These are phyloP conservation scores for Cliona cf. orientalis DNA, from an alignment of 37 sponge, comb jelly and placozoan genomes.

Conservation along the genomic window DNA sequence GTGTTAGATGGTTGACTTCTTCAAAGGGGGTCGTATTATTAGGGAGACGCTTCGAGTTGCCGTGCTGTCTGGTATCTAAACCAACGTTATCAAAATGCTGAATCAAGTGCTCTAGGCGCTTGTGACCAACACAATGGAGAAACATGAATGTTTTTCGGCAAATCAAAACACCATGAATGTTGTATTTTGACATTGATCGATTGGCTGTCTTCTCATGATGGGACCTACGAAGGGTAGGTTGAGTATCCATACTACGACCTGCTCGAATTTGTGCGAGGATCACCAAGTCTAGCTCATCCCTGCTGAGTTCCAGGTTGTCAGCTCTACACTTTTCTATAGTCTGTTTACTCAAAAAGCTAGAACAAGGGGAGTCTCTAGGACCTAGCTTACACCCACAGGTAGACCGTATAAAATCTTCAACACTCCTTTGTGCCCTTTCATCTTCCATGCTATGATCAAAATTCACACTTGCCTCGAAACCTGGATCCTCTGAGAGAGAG, in stretches of 20 bases:
- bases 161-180: neutral
- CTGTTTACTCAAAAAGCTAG: neutral
- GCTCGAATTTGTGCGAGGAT: neutral
- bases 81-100: neutral
- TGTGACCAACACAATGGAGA: neutral
- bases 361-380: neutral
- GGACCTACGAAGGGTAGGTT: neutral
- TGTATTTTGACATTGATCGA: neutral
- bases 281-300: slow-evolving; percentile 2
- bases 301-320: neutral
- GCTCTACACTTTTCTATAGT: neutral
- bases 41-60: neutral
- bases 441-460: no score
- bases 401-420: neutral
- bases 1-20: neutral
- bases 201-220: neutral
- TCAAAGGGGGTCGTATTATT: neutral
- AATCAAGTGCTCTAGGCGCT: neutral
- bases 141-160: neutral
- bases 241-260: neutral
- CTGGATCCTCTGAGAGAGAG: no score
- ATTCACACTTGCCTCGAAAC: no score
- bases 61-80: neutral
- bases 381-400: slow-evolving; percentile 7
- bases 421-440: no score